Evolutionary conservation across 2,113 vertebrate species (phyloP), one percentile per base, ranked within the genome.

Genomic region (Corvus hawaiiensis): DNA sequence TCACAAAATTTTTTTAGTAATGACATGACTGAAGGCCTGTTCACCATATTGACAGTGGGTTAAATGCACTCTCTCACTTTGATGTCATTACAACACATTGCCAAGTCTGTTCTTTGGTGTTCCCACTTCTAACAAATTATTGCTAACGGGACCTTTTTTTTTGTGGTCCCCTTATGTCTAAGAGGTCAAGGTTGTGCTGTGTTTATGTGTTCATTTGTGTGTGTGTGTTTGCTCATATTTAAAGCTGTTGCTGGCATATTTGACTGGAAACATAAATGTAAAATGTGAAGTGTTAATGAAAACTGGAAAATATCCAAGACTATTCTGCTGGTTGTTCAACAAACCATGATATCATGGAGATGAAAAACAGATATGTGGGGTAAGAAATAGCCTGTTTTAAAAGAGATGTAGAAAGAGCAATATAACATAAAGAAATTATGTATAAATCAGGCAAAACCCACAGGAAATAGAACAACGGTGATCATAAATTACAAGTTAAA

Each of bases 401-500:
- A 75, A 72, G 52, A 79, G 28, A 68, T 87, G 41, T 17, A 68
- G 58, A 84, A 95, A 94, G 54, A 78, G 7, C 24, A 84, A 76
- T 72, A 43, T 37, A 87, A 52, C n/a, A 72, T 37, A 46, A 84
- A 90, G 14, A 84, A 92, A 62, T 43, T 0, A 79, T 41, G 26
- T 37, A 68, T 56, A 75, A 95, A 91, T 41, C 54, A 78, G 56
- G 35, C 28, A 84, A 79, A 68, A 12, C 0, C 8, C 28, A n/a
- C 27, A 37, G 35, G 75, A 92, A 90, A 77, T 9, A 51, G 28
- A 86, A 63, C 0, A 11, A 69, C 0, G 0, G 17, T 49, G 32
- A 58, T 69, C 69, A 81, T 75, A 87, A 95, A 89, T 89, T 61
- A 35, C 37, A 92, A 84, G 46, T 73, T 92, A 88, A 95, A 94